Evolutionary conservation across 2,797 vertebrate genomes (phyloP).

Genomic region (Tarsius wallacei): DNA sequence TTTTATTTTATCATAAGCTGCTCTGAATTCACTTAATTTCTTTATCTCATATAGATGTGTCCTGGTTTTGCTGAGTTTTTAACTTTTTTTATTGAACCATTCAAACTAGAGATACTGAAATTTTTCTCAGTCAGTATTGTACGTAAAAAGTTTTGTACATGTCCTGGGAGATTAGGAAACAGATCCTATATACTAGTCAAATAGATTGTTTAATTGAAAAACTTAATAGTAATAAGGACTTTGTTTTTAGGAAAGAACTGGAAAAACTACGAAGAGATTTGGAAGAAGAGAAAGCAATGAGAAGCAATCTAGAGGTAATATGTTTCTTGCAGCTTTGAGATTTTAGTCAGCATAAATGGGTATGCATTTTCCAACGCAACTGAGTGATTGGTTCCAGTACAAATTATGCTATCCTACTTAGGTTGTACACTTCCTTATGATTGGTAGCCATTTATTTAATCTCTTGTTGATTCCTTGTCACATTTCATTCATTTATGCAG

Average conservation of each 20-base stretch:
- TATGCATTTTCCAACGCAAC: neutral
- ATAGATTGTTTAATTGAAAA: slow-evolving; percentile 41
- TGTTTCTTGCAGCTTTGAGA: neutral
- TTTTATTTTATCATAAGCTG: slow-evolving; percentile 2
- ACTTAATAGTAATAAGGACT: slow-evolving; percentile 61
- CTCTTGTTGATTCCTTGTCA: slow-evolving; percentile 29
- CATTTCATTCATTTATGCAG: neutral
- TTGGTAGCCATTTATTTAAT: slow-evolving; percentile 5
- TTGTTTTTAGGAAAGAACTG: slow-evolving; percentile 95
- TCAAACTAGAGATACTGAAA: slow-evolving; percentile 31
- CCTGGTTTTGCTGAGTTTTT: neutral
- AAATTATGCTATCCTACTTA: neutral
- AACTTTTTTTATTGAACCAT: neutral
- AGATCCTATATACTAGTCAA: slow-evolving; percentile 9
- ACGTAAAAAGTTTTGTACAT: neutral
- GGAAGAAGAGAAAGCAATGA: slow-evolving; percentile 95
- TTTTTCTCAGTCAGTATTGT: neutral
- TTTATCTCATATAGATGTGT: neutral
- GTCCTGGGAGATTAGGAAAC: neutral
- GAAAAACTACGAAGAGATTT: slow-evolving; percentile 94
- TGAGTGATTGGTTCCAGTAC: neutral
- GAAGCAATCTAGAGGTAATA: slow-evolving; percentile 95
- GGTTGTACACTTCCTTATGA: neutral
- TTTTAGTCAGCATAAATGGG: neutral
- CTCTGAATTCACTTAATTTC: slow-evolving; percentile 28